These are phyloP conservation scores for Antennarius striatus DNA, from an alignment of 2,113 vertebrate genomes.

Conservation along the genomic window DNA sequence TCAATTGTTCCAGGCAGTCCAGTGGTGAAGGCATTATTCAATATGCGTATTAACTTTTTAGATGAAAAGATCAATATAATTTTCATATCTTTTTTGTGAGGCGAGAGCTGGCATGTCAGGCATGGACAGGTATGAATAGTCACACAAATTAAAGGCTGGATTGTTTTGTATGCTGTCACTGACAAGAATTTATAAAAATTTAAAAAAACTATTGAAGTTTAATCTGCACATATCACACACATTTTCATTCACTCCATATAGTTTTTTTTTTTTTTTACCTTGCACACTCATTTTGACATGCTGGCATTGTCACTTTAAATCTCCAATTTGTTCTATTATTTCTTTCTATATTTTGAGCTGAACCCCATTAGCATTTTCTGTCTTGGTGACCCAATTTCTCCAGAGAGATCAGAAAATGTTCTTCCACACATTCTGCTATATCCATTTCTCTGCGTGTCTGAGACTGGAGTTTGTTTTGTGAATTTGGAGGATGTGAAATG, in stretches of 20 bases:
- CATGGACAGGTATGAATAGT: neutral
- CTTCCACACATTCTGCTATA: conserved; percentile 15
- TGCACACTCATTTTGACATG: neutral
- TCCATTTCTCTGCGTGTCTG: conserved; percentile 21
- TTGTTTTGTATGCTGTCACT: too few relatives aligned
- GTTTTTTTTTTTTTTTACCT: neutral
- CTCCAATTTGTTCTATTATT: neutral
- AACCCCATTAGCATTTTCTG: conserved; percentile 12
- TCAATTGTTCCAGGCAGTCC: too few relatives aligned
- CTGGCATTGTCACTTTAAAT: conserved; percentile 5
- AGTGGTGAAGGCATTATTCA: too few relatives aligned
- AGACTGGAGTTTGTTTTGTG: conserved; percentile 30
- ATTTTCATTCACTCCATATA: too few relatives aligned
- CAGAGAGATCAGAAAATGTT: conserved; percentile 12
- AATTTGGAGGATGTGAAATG: conserved; percentile 29
- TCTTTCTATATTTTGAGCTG: conserved; percentile 16
- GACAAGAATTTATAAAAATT: too few relatives aligned
- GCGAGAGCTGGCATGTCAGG: neutral
- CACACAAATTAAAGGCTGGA: neutral
- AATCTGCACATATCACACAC: too few relatives aligned
- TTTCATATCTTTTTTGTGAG: neutral
- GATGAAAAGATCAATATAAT: neutral
- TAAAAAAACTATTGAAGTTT: too few relatives aligned
- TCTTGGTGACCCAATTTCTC: conserved; percentile 50
- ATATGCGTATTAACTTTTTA: too few relatives aligned